These are phyloP conservation scores for Typhlomys cinereus DNA, from an alignment of 2,113 vertebrate species.

Conservation along the genomic window DNA sequence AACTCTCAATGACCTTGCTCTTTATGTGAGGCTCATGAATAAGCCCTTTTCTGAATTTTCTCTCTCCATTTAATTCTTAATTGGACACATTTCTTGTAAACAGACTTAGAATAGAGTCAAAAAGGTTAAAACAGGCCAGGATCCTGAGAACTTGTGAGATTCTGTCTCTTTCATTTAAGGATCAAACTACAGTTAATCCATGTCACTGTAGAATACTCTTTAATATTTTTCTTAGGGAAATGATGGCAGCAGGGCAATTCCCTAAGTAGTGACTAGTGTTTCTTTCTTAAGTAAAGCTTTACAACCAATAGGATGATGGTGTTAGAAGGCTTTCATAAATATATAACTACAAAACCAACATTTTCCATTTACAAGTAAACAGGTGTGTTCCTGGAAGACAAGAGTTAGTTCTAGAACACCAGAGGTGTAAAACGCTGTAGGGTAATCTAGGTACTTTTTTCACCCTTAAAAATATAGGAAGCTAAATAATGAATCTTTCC, in stretches of 20 bases:
- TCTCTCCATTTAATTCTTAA: not conserved
- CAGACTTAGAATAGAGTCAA: not conserved
- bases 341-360: not conserved
- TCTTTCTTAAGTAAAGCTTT: not conserved
- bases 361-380: not conserved
- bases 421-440: not conserved
- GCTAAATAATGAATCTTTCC: not conserved
- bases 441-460: not conserved
- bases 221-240: not conserved
- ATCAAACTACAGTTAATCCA: not conserved
- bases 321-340: not conserved
- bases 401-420: not conserved
- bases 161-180: not conserved
- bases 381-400: not conserved
- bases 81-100: not conserved
- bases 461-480: not conserved
- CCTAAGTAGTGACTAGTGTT: not conserved
- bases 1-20: not conserved
- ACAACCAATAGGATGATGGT: not conserved
- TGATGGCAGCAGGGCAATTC: not conserved
- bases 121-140: not conserved
- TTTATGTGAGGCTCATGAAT: not conserved
- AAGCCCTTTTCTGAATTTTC: constrained; percentile 24
- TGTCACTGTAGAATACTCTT: not conserved
- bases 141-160: not conserved